A percentile compares a stretch with the other conserved stretches of the same genome.
Conservation (phyloP, 2,113 vertebrate genomes). For the Myodes glareolus region DNA sequence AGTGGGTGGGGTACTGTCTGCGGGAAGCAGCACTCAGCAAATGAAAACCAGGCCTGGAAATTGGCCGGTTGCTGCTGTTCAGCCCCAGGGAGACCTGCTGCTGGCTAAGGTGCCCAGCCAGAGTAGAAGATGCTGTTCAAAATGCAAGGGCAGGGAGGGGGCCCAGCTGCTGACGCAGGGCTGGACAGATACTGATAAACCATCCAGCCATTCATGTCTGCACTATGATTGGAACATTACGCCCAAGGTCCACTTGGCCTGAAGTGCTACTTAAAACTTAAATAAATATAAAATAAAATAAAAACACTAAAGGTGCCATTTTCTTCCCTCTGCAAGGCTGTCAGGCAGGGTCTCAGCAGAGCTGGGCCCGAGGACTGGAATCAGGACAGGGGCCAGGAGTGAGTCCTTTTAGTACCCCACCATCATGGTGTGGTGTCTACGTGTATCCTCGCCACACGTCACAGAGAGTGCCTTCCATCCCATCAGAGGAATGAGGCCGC, state of each 20-base stretch:
- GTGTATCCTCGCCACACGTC: not conserved
- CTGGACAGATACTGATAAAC: not conserved
- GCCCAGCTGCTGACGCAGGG: not conserved
- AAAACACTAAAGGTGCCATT: slow-evolving; percentile 58
- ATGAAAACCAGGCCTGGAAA: slow-evolving; percentile 71
- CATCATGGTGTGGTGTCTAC: not conserved
- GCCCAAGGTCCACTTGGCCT: slow-evolving; percentile 60
- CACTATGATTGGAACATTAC: slow-evolving; percentile 5
- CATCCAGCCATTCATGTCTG: not conserved
- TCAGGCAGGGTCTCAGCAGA: not conserved
- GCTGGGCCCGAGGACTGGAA: not conserved
- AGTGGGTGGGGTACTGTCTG: slow-evolving; percentile 75
- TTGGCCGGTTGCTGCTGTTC: not conserved
- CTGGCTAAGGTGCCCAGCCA: slow-evolving; percentile 3
- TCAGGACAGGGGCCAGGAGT: rapidly evolving
- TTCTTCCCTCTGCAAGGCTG: slow-evolving; percentile 26
- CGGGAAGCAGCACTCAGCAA: slow-evolving; percentile 67
- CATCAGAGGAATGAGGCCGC: not conserved
- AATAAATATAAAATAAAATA: not conserved
- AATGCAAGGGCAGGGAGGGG: not conserved
- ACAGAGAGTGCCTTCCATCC: too few species aligned
- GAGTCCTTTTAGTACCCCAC: rapidly evolving
- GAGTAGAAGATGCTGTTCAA: not conserved
- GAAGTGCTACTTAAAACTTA: not conserved
- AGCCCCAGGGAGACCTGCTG: not conserved